Percentiles rank a stretch among this genome's conserved stretches.
phyloP scores from a whole-genome alignment of 2,797 vertebrate genomes.

The Xenops minutus region DNA sequence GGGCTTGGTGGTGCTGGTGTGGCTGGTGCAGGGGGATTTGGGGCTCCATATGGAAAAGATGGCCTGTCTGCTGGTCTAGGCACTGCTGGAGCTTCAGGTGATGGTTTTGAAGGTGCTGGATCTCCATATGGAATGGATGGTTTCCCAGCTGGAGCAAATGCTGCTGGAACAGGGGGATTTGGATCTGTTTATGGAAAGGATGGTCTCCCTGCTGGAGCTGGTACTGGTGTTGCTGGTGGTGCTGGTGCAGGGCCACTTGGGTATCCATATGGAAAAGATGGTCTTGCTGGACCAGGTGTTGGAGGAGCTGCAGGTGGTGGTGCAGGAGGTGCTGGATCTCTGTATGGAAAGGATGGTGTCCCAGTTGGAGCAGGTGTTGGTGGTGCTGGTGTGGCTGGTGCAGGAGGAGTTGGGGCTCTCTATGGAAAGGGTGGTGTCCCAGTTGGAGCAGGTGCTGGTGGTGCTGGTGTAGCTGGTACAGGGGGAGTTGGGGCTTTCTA shows the following conservation, averaged over 20 bases:
- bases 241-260: neutral
- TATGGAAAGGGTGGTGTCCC: neutral
- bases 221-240: neutral
- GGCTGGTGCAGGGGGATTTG: neutral
- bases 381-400: neutral
- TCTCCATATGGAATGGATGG: neutral
- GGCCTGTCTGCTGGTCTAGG: neutral
- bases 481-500: neutral
- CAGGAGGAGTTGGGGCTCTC: neutral
- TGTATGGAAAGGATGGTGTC: neutral
- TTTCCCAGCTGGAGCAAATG: neutral
- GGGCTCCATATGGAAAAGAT: neutral
- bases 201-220: neutral
- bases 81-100: neutral
- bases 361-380: rapidly evolving
- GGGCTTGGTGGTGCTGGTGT: rapidly evolving
- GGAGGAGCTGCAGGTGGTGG: rapidly evolving
- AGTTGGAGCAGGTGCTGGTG: neutral
- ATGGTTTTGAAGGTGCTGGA: neutral
- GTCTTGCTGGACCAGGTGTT: neutral
- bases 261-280: neutral
- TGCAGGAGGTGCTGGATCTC: too few species aligned
- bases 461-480: neutral
- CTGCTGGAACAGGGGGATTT: neutral
- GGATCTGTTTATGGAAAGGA: neutral